Evolutionary conservation across 2,888 invertebrate species (phyloP).

Genomic region (Agonopterix alstromeriana): DNA sequence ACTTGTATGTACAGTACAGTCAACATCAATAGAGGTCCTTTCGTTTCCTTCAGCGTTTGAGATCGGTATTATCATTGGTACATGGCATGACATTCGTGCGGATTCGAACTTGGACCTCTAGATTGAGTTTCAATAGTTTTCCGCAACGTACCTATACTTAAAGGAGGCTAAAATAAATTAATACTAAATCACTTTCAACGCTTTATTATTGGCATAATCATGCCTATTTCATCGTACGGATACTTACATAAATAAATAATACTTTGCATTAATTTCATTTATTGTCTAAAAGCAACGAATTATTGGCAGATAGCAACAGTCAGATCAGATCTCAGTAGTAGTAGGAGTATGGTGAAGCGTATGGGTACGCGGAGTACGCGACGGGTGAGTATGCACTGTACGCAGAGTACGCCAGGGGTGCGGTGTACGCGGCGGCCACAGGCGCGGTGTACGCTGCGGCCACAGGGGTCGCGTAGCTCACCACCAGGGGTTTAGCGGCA

Average conservation of each 20-base stretch:
- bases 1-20: no score
- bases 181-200: background rate
- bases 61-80: no score
- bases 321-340: constrained; percentile 15
- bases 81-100: no score
- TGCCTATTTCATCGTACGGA: background rate
- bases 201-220: background rate
- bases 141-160: no score
- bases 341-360: constrained; percentile 33
- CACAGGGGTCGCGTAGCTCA: constrained; percentile 29
- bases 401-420: constrained; percentile 37
- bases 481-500: constrained; percentile 37
- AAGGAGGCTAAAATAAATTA: no score
- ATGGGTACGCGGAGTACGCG: constrained; percentile 35
- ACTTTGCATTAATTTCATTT: background rate
- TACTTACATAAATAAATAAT: background rate
- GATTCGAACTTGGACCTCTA: no score
- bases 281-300: background rate
- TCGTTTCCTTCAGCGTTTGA: no score
- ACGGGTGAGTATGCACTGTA: constrained; percentile 41
- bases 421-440: constrained; percentile 30
- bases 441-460: constrained; percentile 35
- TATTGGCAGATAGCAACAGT: background rate
- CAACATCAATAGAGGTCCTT: no score
- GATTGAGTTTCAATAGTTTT: no score